Base-by-base conservation (phyloP, 2,797 vertebrate species). In the Karalla daura region DNA sequence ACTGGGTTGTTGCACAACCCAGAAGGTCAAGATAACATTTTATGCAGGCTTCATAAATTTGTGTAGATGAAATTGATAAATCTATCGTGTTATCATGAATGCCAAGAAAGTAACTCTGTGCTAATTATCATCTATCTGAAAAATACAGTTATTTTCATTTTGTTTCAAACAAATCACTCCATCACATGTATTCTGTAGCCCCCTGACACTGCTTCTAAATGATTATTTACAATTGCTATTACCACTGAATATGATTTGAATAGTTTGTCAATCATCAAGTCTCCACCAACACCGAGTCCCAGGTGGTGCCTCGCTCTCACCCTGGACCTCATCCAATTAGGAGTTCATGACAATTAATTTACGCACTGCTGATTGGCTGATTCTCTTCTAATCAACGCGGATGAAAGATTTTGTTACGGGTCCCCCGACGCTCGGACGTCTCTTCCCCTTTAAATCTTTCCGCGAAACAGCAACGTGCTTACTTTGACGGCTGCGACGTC, bases 391-490 rank as follows among this genome's bases (percentile, higher is more conserved):
- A 3, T 3, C 25, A 30, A 12, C 14, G n/a, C 14, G 7, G 21
- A 3, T 5, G 20, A 14, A 43, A 6, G 4, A 33, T 11, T 56
- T 35, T 49, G 53, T n/a, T 9, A 13, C n/a, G n/a, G n/a, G n/a
- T n/a, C n/a, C n/a, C n/a, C n/a, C n/a, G 35, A 47, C 17, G 14
- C 51, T 49, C 21, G 36, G 46, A 59, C 8, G 2, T 9, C 5
- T 28, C 67, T 78, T 81, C 65, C 43, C 81, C 90, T 93, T 93
- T 92, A 88, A 93, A 75, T 49, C 23, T 73, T 76, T 89, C 80
- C 78, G 76, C 81, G 83, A 84, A 84, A 78, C 74, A 78, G 74
- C 83, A 87, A 87, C 88, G 86, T 82, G 89, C 82, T 90, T 81
- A 51, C 79, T 80, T 78, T 47, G 88, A 91, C 81, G 79, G 80